phyloP scores from a whole-genome alignment of 2,113 vertebrate genomes.

The Periophthalmodon schlosseri region DNA sequence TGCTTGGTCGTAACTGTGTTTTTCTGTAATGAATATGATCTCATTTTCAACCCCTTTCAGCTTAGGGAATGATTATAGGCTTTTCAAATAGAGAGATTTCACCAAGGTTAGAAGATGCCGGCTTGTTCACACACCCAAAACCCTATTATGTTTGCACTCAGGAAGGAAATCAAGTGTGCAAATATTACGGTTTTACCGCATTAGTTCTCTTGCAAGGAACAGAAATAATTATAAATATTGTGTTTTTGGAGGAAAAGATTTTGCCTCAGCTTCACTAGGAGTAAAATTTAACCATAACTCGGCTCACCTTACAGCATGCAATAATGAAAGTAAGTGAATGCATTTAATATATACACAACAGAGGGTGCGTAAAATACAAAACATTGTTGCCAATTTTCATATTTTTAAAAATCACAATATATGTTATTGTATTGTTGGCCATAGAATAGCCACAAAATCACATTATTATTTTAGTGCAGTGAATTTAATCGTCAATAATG shows the following conservation, averaged over 20 bases:
- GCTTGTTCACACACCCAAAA: constrained; percentile 9
- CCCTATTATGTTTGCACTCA: not conserved
- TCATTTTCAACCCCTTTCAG: constrained; percentile 36
- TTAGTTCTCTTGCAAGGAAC: constrained; percentile 9
- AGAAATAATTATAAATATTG: constrained; percentile 8
- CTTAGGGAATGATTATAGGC: constrained; percentile 41
- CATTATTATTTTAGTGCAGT: too few species aligned
- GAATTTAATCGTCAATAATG: too few species aligned
- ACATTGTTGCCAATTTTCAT: not conserved
- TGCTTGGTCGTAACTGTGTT: constrained; percentile 20
- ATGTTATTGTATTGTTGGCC: not conserved
- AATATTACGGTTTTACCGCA: constrained; percentile 1
- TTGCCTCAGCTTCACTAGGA: not conserved
- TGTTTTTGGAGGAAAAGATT: not conserved
- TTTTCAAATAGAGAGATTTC: constrained; percentile 35
- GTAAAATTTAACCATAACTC: not conserved
- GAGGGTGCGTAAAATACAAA: not conserved
- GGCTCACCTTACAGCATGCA: not conserved
- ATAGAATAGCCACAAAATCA: too few species aligned
- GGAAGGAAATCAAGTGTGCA: not conserved
- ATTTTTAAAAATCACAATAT: not conserved
- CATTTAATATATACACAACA: not conserved
- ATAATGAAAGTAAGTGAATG: not conserved
- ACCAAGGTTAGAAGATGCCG: constrained; percentile 16
- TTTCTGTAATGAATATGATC: constrained; percentile 62